Evolutionary conservation across 2,888 invertebrate species (phyloP).

Genomic region (Ichneumon xanthorius): DNA sequence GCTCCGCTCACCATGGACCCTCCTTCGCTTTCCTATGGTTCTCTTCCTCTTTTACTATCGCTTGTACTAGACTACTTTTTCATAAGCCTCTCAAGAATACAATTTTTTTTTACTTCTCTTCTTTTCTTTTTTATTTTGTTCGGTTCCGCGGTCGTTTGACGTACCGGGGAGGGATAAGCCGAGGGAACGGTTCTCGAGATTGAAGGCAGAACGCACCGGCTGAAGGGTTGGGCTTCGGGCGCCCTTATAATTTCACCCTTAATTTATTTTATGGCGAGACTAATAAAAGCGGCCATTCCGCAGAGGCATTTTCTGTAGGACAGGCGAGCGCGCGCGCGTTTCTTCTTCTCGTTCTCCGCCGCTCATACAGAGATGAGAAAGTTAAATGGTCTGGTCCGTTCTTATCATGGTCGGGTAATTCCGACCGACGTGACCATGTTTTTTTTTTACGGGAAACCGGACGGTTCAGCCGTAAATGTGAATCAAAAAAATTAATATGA

Average conservation of each 20-base stretch:
- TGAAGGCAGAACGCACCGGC: conserved; percentile 29
- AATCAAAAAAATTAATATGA: neutral
- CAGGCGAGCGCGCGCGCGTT: conserved; percentile 21
- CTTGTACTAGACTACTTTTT: conserved; percentile 53
- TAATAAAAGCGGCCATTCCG: conserved; percentile 74
- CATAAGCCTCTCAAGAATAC: conserved; percentile 46
- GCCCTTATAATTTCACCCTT: conserved; percentile 78
- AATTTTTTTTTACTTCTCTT: conserved; percentile 40
- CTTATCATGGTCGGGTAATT: conserved; percentile 64
- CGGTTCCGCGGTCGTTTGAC: conserved; percentile 30
- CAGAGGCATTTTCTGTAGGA: conserved; percentile 52
- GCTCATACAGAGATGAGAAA: conserved; percentile 68
- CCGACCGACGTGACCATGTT: neutral
- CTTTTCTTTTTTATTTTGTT: neutral
- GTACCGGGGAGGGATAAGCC: conserved; percentile 28
- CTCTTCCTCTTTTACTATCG: conserved; percentile 46
- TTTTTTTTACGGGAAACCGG: neutral
- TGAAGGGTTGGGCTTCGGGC: conserved; percentile 38
- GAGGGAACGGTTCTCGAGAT: conserved; percentile 46
- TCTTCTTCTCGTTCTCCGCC: conserved; percentile 17
- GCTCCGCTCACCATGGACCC: conserved; percentile 26
- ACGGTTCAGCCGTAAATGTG: neutral
- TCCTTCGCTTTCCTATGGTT: conserved; percentile 48
- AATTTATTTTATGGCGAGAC: conserved; percentile 76
- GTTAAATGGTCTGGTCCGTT: conserved; percentile 71